A percentile compares a stretch with the other conserved stretches of the same genome.
phyloP scores from a whole-genome alignment of 1,140 invertebrate species.

The Orchesella cincta region DNA sequence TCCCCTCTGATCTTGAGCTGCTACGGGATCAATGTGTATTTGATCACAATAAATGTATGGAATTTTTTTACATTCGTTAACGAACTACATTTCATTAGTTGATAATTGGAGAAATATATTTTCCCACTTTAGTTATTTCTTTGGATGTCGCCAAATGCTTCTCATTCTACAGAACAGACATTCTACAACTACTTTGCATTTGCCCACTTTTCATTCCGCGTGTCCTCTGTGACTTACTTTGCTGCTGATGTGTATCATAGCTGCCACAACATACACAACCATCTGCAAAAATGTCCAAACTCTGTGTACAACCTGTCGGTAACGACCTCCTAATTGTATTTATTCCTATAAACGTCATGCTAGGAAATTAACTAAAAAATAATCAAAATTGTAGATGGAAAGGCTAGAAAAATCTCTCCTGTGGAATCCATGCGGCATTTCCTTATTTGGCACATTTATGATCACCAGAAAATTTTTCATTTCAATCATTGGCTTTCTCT shows the following conservation, averaged over 20 bases:
- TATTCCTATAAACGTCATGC: background rate
- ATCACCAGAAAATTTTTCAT: conserved; percentile 18
- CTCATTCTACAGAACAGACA: background rate
- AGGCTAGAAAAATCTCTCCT: background rate
- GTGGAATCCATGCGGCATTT: background rate
- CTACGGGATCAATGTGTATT: conserved; percentile 13
- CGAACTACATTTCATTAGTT: background rate
- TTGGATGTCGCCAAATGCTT: background rate
- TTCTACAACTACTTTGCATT: conserved; percentile 10
- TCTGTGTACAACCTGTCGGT: background rate
- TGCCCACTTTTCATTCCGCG: conserved; percentile 2
- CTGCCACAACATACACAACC: background rate
- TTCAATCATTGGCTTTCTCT: background rate
- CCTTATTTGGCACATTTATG: conserved; percentile 6
- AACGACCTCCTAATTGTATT: background rate
- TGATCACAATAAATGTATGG: background rate
- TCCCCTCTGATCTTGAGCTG: conserved; percentile 4
- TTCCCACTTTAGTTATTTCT: background rate
- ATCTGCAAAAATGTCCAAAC: background rate
- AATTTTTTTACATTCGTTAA: background rate
- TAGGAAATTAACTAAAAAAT: background rate
- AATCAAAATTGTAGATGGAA: background rate
- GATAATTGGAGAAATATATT: background rate
- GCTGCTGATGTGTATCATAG: background rate
- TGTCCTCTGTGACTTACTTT: background rate